Percentiles rank a stretch among this genome's conserved stretches.
phyloP scores from a whole-genome alignment of 2,797 vertebrate species.

The Pangasius mekongensis region DNA sequence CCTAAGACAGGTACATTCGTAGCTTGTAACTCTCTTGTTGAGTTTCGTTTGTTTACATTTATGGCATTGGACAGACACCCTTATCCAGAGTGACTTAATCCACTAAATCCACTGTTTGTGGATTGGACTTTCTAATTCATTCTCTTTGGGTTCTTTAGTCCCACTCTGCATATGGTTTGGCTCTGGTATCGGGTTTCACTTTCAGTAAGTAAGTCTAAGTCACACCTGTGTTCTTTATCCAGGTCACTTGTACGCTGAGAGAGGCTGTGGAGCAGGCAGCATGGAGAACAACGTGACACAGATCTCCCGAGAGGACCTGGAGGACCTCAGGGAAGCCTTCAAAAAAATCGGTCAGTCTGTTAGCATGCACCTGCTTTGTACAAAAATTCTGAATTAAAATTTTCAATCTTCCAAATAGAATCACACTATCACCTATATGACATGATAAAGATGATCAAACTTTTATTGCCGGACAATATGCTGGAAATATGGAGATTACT shows the following conservation, averaged over 20 bases:
- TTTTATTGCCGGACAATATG: background rate
- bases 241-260: slow-evolving; percentile 50
- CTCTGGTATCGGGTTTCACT: background rate
- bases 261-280: slow-evolving; percentile 41
- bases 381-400: background rate
- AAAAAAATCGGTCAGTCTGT: slow-evolving; percentile 86
- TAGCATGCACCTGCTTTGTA: background rate
- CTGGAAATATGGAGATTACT: background rate
- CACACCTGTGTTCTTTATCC: slow-evolving; percentile 25
- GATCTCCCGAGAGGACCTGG: slow-evolving; percentile 90
- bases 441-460: background rate
- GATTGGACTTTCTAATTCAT: background rate
- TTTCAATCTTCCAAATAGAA: background rate
- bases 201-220: background rate
- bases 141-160: background rate
- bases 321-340: slow-evolving; percentile 92
- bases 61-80: no score
- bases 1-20: background rate
- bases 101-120: background rate
- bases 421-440: background rate
- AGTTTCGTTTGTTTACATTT: background rate
- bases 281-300: slow-evolving; percentile 90
- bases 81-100: no score
- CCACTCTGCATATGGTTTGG: background rate
- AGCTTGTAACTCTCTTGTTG: background rate